Conservation (phyloP, 2,113 vertebrate species). For the Nycticebus coucang region DNA sequence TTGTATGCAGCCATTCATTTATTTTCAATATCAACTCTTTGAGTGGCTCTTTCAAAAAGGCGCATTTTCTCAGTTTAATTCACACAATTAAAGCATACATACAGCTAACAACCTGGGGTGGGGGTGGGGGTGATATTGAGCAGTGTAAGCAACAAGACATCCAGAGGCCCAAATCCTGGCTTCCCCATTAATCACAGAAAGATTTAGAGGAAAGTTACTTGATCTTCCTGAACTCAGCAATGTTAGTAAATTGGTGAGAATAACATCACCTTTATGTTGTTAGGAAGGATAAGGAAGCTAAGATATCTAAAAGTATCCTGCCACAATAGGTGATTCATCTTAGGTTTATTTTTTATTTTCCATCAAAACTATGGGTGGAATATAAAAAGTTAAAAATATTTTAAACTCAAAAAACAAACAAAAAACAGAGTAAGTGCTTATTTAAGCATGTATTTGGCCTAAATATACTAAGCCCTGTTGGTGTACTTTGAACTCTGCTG, state of each 20-base stretch:
- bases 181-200: not conserved
- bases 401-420: not conserved
- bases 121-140: not conserved
- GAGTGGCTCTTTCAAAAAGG: not conserved
- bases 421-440: not conserved
- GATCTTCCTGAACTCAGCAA: not conserved
- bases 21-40: not conserved
- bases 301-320: not conserved
- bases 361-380: not conserved
- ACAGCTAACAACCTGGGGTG: not conserved
- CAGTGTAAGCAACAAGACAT: not conserved
- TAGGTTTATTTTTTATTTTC: conserved; percentile 29
- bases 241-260: not conserved
- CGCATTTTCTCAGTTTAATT: not conserved
- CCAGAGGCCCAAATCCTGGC: not conserved
- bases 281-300: not conserved
- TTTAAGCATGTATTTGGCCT: not conserved
- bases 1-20: not conserved
- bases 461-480: not conserved
- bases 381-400: not conserved
- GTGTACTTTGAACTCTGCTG: not conserved
- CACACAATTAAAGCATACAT: not conserved
- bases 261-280: not conserved
- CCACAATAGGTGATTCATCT: not conserved
- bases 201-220: not conserved